Conservation (phyloP, 2,888 invertebrate species). For the Drosophila mercatorum region DNA sequence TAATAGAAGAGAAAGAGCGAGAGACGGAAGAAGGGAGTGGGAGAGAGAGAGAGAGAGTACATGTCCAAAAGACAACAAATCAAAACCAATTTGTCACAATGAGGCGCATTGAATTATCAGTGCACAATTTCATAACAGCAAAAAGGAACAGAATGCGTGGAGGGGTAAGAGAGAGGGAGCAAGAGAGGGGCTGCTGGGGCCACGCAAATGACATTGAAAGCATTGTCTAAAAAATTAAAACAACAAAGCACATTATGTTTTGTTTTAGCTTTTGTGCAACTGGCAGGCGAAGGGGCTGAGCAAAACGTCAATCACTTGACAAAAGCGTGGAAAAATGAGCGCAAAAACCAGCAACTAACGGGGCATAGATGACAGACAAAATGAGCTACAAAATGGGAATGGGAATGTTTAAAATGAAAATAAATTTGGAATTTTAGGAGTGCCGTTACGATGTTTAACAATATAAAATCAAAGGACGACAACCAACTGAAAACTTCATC, state of each 20-base stretch:
- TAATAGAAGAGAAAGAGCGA: slow-evolving; percentile 9
- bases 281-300: slow-evolving; percentile 32
- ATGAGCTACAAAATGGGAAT: slow-evolving; percentile 5
- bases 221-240: slow-evolving; percentile 48
- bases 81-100: slow-evolving; percentile 78
- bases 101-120: slow-evolving; percentile 70
- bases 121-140: slow-evolving; percentile 59
- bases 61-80: slow-evolving; percentile 48
- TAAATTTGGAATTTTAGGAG: slow-evolving; percentile 32
- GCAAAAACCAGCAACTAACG: slow-evolving; percentile 46
- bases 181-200: slow-evolving; percentile 22
- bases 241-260: slow-evolving; percentile 60
- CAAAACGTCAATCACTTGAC: slow-evolving; percentile 70
- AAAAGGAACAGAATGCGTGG: slow-evolving; percentile 6
- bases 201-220: slow-evolving; percentile 72
- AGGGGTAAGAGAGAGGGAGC: slow-evolving; percentile 4
- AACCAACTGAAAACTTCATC: slow-evolving; percentile 26
- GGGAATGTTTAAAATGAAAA: slow-evolving; percentile 21
- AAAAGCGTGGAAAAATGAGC: slow-evolving; percentile 48
- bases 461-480: background rate
- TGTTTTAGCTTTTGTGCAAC: slow-evolving; percentile 58
- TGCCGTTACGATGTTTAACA: slow-evolving; percentile 20
- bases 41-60: slow-evolving; percentile 1
- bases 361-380: slow-evolving; percentile 32
- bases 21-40: background rate